A percentile compares a stretch with the other conserved stretches of the same genome.
These are phyloP conservation scores for Patiria pectinifera DNA, from an alignment of 53 echinoderm and acorn worm species.

Conservation along the genomic window DNA sequence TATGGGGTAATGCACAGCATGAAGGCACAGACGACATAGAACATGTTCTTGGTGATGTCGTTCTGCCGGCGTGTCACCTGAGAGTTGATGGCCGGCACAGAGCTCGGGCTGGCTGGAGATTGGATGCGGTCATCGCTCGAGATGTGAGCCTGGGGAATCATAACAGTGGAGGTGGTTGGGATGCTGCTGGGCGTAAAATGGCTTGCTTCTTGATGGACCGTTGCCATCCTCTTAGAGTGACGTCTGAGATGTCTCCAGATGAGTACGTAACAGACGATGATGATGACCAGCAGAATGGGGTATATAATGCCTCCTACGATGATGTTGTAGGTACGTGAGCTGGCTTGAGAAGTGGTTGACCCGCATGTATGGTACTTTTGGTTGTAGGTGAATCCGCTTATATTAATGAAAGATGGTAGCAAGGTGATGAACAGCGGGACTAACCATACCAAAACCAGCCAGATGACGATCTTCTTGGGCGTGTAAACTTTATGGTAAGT, in stretches of 20 bases:
- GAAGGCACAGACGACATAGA: conserved; percentile 74
- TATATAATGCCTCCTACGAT: too few relatives aligned
- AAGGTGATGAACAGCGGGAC: background rate
- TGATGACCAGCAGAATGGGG: too few relatives aligned
- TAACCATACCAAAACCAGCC: too few relatives aligned
- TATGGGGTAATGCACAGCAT: conserved; percentile 57
- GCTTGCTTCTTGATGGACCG: too few relatives aligned
- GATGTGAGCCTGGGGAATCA: too few relatives aligned
- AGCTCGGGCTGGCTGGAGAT: background rate
- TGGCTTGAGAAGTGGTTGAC: background rate
- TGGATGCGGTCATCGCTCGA: too few relatives aligned
- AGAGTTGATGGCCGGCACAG: too few relatives aligned
- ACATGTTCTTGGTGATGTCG: conserved; percentile 72
- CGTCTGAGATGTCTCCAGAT: background rate
- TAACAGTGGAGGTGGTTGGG: too few relatives aligned
- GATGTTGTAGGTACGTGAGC: background rate
- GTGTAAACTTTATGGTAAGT: too few relatives aligned
- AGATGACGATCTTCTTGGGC: too few relatives aligned
- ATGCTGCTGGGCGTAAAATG: too few relatives aligned
- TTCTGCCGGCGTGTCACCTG: conserved; percentile 35
- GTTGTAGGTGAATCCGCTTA: background rate
- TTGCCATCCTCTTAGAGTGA: background rate
- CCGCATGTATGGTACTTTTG: background rate
- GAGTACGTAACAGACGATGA: background rate
- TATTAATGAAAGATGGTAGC: background rate